These are phyloP conservation scores for Chlamydotis undulata DNA, from an alignment of 2,113 vertebrate species.

Conservation along the genomic window DNA sequence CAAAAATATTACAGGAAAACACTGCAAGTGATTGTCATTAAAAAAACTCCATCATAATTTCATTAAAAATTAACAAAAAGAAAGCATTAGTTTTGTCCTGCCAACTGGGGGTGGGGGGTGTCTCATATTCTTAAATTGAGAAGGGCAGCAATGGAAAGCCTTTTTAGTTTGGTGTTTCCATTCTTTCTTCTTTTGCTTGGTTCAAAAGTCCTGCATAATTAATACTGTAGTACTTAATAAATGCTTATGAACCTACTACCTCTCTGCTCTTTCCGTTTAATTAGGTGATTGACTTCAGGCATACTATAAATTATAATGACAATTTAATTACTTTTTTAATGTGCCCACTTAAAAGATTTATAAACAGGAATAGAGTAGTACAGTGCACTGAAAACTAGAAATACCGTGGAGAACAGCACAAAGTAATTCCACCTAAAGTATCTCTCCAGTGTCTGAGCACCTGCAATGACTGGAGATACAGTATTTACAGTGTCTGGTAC, in stretches of 20 bases:
- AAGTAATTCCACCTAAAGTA: not conserved
- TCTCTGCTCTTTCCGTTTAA: slow-evolving; percentile 77
- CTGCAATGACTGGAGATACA: not conserved
- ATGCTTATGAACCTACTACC: slow-evolving; percentile 73
- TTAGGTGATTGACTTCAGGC: slow-evolving; percentile 81
- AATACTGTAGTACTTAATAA: slow-evolving; percentile 78
- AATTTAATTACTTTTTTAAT: slow-evolving; percentile 85
- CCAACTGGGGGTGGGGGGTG: not conserved
- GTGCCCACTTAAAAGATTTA: slow-evolving; percentile 81
- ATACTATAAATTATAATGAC: slow-evolving; percentile 79
- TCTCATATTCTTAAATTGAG: slow-evolving; percentile 41
- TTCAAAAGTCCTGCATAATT: slow-evolving; percentile 80
- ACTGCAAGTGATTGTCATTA: slow-evolving; percentile 16
- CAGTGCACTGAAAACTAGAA: slow-evolving; percentile 23
- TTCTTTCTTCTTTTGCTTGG: slow-evolving; percentile 66
- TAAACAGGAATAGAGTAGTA: slow-evolving; percentile 73
- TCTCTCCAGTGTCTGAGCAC: not conserved
- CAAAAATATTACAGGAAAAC: slow-evolving; percentile 46
- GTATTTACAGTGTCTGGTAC: not conserved
- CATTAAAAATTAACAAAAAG: slow-evolving; percentile 68
- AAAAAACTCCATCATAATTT: slow-evolving; percentile 43
- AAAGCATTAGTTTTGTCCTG: slow-evolving; percentile 43
- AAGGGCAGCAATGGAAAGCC: slow-evolving; percentile 51
- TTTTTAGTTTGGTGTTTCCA: slow-evolving; percentile 42
- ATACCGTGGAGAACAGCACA: not conserved